phyloP scores from a whole-genome alignment of 2,888 invertebrate species.

The Proisotoma minuta region DNA sequence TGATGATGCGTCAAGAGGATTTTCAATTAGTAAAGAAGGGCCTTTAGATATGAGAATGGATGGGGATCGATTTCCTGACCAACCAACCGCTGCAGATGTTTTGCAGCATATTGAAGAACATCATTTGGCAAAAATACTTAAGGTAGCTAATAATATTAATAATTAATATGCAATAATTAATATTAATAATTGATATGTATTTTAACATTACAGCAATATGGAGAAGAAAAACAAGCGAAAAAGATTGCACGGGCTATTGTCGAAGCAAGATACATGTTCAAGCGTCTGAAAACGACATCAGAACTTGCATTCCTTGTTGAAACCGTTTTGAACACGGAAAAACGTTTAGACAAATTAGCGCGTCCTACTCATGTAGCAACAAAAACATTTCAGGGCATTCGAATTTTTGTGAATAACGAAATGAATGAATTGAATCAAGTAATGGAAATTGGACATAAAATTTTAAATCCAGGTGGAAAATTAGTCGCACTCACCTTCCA shows the following conservation, averaged over 20 bases:
- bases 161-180: neutral
- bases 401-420: constrained; percentile 95
- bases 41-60: constrained; percentile 97
- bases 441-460: constrained; percentile 68
- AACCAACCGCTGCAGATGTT: constrained; percentile 81
- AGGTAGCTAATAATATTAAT: too few relatives aligned
- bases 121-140: constrained; percentile 77
- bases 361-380: constrained; percentile 77
- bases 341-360: constrained; percentile 66
- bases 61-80: constrained; percentile 62
- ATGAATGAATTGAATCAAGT: constrained; percentile 90
- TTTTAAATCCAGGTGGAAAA: constrained; percentile 71
- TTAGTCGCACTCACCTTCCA: constrained; percentile 83
- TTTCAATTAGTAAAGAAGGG: constrained; percentile 77
- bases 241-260: constrained; percentile 82
- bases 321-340: constrained; percentile 55
- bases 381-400: constrained; percentile 85
- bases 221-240: constrained; percentile 81
- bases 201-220: constrained; percentile 61
- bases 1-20: constrained; percentile 74
- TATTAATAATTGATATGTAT: neutral
- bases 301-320: constrained; percentile 74
- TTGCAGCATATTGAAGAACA: constrained; percentile 71
- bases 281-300: constrained; percentile 71
- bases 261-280: constrained; percentile 71